phyloP scores from a whole-genome alignment of 2,797 vertebrate genomes.

The Sphaeramia orbicularis region DNA sequence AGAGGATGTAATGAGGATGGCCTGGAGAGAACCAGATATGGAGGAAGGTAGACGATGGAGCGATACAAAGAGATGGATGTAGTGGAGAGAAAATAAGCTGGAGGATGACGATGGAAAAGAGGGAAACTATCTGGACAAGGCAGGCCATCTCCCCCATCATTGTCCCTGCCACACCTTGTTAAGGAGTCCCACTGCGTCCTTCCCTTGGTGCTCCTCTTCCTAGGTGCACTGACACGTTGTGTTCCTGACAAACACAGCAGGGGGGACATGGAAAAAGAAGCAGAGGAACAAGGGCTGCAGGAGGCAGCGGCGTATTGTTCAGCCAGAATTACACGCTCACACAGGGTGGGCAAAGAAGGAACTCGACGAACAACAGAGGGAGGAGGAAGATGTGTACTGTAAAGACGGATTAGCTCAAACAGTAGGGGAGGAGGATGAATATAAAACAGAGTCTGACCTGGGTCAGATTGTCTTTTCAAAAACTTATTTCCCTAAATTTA shows the following conservation, averaged over 20 bases:
- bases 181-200: constrained; percentile 42
- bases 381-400: constrained; percentile 44
- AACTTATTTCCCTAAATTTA: constrained; percentile 43
- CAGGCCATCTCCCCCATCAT: constrained; percentile 42
- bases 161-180: constrained; percentile 70
- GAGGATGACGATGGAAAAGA: constrained; percentile 26
- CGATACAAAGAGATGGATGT: background rate
- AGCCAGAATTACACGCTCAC: constrained; percentile 63
- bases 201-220: constrained; percentile 8
- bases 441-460: constrained; percentile 46
- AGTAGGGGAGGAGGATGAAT: constrained; percentile 30
- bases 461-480: constrained; percentile 52
- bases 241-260: constrained; percentile 58
- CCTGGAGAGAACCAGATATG: constrained; percentile 48
- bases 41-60: constrained; percentile 24
- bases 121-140: constrained; percentile 24
- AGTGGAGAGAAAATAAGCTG: constrained; percentile 16
- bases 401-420: constrained; percentile 61
- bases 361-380: constrained; percentile 32
- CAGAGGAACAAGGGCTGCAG: constrained; percentile 36
- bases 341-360: constrained; percentile 55
- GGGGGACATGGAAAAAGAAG: constrained; percentile 15
- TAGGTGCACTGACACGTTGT: constrained; percentile 51
- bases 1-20: constrained; percentile 55
- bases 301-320: constrained; percentile 51